Conservation (phyloP, 2,888 invertebrate species). For the Scaptomyza parva region DNA sequence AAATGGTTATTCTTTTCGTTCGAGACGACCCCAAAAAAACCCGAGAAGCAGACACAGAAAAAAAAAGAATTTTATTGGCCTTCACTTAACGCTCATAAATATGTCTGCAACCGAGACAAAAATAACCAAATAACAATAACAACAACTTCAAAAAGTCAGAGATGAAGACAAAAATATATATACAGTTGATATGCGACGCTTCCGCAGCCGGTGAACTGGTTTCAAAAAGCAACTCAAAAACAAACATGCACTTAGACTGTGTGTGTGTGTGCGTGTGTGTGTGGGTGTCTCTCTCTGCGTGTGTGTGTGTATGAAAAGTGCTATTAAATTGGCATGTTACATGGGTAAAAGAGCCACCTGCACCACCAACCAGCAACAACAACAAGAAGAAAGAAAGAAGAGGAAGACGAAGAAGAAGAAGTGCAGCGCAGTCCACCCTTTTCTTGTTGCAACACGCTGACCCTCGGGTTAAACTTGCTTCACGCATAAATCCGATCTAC, state of each 20-base stretch:
- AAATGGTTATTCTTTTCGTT: conserved; percentile 1
- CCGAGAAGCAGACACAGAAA: conserved; percentile 70
- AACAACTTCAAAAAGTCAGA: conserved; percentile 16
- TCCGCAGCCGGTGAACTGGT: conserved; percentile 73
- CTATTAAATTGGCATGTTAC: conserved; percentile 62
- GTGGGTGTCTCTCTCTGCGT: conserved; percentile 13
- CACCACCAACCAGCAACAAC: conserved; percentile 11
- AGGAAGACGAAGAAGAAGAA: too few species aligned
- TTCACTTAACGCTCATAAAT: conserved; percentile 81
- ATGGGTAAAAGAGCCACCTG: conserved; percentile 54
- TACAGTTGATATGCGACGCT: conserved; percentile 70
- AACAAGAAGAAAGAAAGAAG: too few species aligned
- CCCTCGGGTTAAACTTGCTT: conserved; percentile 58
- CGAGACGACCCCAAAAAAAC: not conserved
- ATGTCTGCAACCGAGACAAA: conserved; percentile 67
- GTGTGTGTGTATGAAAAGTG: conserved; percentile 59
- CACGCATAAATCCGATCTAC: conserved; percentile 75
- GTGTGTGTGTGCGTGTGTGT: conserved; percentile 11
- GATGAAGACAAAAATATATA: conserved; percentile 49
- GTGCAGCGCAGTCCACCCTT: conserved; percentile 51
- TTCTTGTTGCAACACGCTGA: conserved; percentile 60
- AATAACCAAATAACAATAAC: conserved; percentile 24
- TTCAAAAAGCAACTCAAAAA: conserved; percentile 36
- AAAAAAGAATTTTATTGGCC: conserved; percentile 79
- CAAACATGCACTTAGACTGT: conserved; percentile 3